Percentiles rank a stretch among this genome's conserved stretches.
phyloP scores from a whole-genome alignment of 2,888 invertebrate species.

The Philereme vetulata region DNA sequence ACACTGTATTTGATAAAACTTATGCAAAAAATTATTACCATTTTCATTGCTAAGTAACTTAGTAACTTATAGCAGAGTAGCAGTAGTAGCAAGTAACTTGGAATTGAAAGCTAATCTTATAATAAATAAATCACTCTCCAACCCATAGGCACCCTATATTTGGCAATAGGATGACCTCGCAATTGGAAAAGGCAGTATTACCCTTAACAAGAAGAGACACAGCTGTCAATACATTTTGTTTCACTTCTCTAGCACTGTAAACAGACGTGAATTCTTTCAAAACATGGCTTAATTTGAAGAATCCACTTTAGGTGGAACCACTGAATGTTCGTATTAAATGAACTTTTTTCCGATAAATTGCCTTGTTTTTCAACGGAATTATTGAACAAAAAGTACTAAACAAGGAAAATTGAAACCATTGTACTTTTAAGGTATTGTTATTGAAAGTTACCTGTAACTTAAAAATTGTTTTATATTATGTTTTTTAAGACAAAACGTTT shows the following conservation, averaged over 20 bases:
- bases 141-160: neutral
- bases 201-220: neutral
- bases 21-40: neutral
- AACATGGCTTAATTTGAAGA: neutral
- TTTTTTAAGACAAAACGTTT: too few relatives aligned
- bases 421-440: too few relatives aligned
- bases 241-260: neutral
- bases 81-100: too few relatives aligned
- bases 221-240: neutral
- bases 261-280: neutral
- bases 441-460: too few relatives aligned
- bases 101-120: neutral
- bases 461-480: too few relatives aligned
- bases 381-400: too few relatives aligned
- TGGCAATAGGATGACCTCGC: neutral
- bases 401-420: too few relatives aligned
- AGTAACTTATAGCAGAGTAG: too few relatives aligned
- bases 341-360: neutral
- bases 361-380: too few relatives aligned
- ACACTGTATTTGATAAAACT: neutral
- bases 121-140: neutral
- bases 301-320: neutral
- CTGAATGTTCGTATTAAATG: neutral
- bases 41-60: neutral
- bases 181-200: neutral